Percentiles rank a stretch among this genome's conserved stretches.
Evolutionary conservation across 2,888 invertebrate genomes (phyloP).

Genomic region (Synergus laeviventris): DNA sequence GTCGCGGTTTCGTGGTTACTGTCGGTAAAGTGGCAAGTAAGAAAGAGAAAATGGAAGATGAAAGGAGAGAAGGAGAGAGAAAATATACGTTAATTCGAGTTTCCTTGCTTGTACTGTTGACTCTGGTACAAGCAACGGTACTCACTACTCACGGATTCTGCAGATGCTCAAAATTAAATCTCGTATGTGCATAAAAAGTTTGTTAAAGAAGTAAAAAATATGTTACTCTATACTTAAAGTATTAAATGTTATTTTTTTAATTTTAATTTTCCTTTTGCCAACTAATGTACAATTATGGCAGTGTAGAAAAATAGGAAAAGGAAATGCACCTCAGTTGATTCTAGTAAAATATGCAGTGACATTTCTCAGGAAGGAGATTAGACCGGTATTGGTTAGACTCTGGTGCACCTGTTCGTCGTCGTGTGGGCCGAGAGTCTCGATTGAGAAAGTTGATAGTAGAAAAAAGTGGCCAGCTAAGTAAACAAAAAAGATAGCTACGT

Average conservation of each 20-base stretch:
- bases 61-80: not conserved
- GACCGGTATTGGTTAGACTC: conserved; percentile 28
- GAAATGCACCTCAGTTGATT: not conserved
- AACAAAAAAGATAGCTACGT: conserved; percentile 7
- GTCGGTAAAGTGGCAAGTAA: not conserved
- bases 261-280: too few species aligned
- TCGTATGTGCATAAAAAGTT: not conserved
- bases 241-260: too few species aligned
- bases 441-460: conserved; percentile 23
- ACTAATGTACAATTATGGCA: not conserved
- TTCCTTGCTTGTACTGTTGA: not conserved
- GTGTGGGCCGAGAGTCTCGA: conserved; percentile 7
- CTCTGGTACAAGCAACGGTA: conserved; percentile 1
- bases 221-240: too few species aligned
- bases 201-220: too few species aligned
- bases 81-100: not conserved
- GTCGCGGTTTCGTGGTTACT: conserved; percentile 9
- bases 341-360: conserved; percentile 13
- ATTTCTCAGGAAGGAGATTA: conserved; percentile 31
- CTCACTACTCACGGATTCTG: not conserved
- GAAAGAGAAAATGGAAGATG: not conserved
- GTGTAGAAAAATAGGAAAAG: not conserved
- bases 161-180: not conserved
- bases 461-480: conserved; percentile 19
- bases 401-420: conserved; percentile 28